Conservation (phyloP, 2,888 invertebrate species). For the Drosophila neoperkinsi region DNA sequence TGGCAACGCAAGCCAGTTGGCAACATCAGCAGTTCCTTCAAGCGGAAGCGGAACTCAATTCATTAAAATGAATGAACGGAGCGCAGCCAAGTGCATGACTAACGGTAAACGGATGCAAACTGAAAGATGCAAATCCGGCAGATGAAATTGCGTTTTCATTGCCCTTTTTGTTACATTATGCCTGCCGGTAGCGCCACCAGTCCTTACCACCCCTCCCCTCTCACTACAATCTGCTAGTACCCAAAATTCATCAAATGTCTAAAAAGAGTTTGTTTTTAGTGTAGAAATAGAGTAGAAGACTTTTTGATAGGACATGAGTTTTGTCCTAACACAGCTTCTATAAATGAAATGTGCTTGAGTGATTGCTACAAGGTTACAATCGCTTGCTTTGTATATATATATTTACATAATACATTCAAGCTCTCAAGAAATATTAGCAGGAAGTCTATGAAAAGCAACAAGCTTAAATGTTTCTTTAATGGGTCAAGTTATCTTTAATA, state of each 20-base stretch:
- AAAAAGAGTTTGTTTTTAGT: background rate
- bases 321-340: background rate
- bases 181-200: background rate
- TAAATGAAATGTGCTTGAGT: background rate
- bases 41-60: constrained; percentile 81
- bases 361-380: background rate
- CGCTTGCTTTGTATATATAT: no score
- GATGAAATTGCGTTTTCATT: constrained; percentile 71
- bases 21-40: constrained; percentile 68
- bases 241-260: constrained; percentile 21
- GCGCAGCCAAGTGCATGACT: constrained; percentile 79
- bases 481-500: background rate
- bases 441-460: background rate
- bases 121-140: constrained; percentile 80
- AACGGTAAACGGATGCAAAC: constrained; percentile 80
- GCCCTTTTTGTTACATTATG: constrained; percentile 29
- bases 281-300: background rate
- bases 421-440: background rate
- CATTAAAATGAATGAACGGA: constrained; percentile 79
- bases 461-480: background rate
- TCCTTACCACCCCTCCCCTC: background rate
- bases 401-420: background rate
- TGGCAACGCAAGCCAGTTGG: constrained; percentile 57
- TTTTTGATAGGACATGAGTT: background rate
- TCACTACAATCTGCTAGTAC: background rate